Evolutionary conservation across 2,797 vertebrate species (phyloP).

Genomic region (Acropternis orthonyx): DNA sequence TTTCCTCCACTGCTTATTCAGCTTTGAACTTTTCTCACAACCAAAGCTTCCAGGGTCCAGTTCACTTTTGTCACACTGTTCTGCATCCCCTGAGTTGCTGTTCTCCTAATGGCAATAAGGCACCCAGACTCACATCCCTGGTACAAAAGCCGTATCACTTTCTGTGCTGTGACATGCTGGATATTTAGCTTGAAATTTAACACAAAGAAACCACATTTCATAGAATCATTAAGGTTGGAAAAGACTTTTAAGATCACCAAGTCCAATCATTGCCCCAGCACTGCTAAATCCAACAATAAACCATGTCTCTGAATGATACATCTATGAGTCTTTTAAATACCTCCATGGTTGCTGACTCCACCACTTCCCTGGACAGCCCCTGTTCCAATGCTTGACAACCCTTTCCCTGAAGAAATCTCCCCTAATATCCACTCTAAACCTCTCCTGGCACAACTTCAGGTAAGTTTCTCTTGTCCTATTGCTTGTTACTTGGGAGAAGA

Average conservation of each 20-base stretch:
- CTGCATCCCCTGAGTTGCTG: neutral
- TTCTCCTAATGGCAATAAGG: neutral
- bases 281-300: neutral
- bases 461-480: neutral
- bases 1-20: neutral
- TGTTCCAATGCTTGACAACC: neutral
- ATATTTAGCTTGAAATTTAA: neutral
- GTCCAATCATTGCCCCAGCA: neutral
- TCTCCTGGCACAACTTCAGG: neutral
- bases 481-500: neutral
- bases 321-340: neutral
- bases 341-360: neutral
- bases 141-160: neutral
- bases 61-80: neutral
- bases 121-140: neutral
- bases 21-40: neutral
- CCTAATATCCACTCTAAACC: neutral
- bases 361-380: neutral
- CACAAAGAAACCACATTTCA: neutral
- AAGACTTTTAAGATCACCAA: neutral
- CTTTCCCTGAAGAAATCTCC: neutral
- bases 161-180: neutral
- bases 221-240: neutral
- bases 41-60: neutral
- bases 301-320: neutral